phyloP scores from a whole-genome alignment of 2,797 vertebrate genomes.

The Alosa sapidissima region DNA sequence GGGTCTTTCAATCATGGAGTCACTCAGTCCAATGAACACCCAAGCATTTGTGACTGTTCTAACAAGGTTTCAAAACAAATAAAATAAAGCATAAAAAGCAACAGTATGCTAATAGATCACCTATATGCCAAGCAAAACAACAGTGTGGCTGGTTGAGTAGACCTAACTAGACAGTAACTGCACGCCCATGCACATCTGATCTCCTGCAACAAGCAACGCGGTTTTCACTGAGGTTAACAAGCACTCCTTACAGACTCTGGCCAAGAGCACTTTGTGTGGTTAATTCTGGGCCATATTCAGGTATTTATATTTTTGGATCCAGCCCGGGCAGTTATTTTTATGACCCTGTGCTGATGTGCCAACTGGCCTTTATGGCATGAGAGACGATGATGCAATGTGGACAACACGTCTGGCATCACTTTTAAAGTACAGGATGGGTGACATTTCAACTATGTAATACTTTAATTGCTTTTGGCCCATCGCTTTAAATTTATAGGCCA shows the following conservation, averaged over 20 bases:
- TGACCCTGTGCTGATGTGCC: not conserved
- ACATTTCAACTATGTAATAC: not conserved
- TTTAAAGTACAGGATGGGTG: not conserved
- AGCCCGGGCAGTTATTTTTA: not conserved
- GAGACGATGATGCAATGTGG: not conserved
- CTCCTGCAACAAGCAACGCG: not conserved
- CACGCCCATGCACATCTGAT: not conserved
- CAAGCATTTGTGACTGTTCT: too few relatives aligned
- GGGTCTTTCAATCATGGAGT: too few relatives aligned
- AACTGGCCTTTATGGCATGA: not conserved
- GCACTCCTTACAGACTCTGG: not conserved
- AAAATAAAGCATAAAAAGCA: too few relatives aligned
- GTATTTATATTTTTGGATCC: not conserved
- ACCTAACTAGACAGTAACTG: not conserved
- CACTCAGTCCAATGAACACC: too few relatives aligned
- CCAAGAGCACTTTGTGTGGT: not conserved
- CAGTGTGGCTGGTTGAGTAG: not conserved
- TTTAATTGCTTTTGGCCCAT: too few relatives aligned
- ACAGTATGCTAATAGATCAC: not conserved
- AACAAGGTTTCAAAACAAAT: too few relatives aligned
- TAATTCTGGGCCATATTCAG: slow-evolving; percentile 10
- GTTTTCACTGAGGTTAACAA: not conserved
- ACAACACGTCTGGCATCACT: not conserved
- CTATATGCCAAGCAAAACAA: not conserved
- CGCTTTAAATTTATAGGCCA: too few relatives aligned